Base-by-base conservation (phyloP, 1,140 invertebrate species). In the Drosophila suzukii region DNA sequence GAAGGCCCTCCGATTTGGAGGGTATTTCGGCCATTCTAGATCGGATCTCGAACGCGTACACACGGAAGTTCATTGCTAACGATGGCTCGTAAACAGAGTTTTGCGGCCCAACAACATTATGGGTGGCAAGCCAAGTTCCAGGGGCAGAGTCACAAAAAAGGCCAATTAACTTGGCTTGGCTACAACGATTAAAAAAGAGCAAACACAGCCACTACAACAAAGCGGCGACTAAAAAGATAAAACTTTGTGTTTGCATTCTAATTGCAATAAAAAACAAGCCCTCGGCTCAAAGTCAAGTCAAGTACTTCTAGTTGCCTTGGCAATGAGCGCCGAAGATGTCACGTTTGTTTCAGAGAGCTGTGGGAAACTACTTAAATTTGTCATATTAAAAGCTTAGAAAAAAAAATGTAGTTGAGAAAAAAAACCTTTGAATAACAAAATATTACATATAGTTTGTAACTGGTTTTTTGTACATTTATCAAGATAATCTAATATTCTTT, bases 31-130 rank as follows among this genome's bases (percentile, higher is more conserved):
- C 63, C 47, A 81, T 85, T 85, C 82, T 85, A 81, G 75, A 81
- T 78, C 51, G 75, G 68, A 81, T 56, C 49, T 46, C 5, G 34
- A 50, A 59, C 13, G 60, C 54, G 47, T 65, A 50, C 56, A 81
- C 55, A 74, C 82, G 82, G 81, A 85, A 85, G 82, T 71, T 75
- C 71, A 75, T 65, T 75, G 60, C 51, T 75, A 75, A 86, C 74
- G 57, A 63, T 81, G 56, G 51, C 60, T 59, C 81, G 66, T 81
- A 75, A 81, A 81, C 60, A 56, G 32, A 15, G n/a, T 63, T 68
- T 57, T 65, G n/a, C n/a, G 30, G 53, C 43, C 50, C 36, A 20
- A 32, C 27, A 39, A 38, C 44, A 36, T 54, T 62, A 38, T 86
- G 81, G 81, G 81, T 80, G 81, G 59, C 55, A 74, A 56, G 50